phyloP scores from a whole-genome alignment of 2,797 vertebrate genomes.

The Gastrophryne carolinensis region DNA sequence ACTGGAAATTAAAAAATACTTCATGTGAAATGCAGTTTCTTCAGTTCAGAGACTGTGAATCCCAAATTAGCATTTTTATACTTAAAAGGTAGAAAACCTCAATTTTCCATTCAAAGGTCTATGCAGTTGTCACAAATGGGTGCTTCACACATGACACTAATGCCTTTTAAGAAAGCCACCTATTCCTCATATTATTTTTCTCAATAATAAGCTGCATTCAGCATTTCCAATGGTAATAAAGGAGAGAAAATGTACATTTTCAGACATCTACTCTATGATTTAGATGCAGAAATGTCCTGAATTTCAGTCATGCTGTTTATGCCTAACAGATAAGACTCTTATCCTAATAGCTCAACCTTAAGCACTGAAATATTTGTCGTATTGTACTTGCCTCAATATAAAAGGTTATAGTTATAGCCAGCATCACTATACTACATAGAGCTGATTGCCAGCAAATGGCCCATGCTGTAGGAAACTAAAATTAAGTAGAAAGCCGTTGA shows the following conservation, averaged over 20 bases:
- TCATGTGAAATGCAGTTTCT: conserved; percentile 78
- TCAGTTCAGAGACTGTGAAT: conserved; percentile 80
- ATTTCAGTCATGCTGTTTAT: conserved; percentile 33
- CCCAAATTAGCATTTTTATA: conserved; percentile 94
- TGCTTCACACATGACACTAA: conserved; percentile 88
- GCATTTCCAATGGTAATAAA: conserved; percentile 63
- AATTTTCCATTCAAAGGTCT: conserved; percentile 94
- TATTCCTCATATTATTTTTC: conserved; percentile 69
- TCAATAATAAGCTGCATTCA: conserved; percentile 71
- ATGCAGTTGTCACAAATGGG: conserved; percentile 87
- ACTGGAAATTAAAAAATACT: conserved; percentile 84
- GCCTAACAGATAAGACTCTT: conserved; percentile 25
- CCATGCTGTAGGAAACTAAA: conserved; percentile 9
- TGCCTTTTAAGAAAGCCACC: conserved; percentile 83
- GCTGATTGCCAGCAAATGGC: conserved; percentile 7
- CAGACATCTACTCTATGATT: conserved; percentile 60
- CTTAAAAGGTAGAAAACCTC: conserved; percentile 91
- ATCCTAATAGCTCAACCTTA: conserved; percentile 37
- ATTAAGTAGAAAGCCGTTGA: background rate
- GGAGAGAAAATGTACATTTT: conserved; percentile 63
- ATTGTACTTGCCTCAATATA: conserved; percentile 31
- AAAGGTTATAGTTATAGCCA: conserved; percentile 34
- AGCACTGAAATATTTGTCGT: conserved; percentile 27
- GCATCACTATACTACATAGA: background rate
- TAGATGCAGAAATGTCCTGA: conserved; percentile 43